Base-by-base conservation (phyloP, 2,797 vertebrate species). In the Falco cherrug region DNA sequence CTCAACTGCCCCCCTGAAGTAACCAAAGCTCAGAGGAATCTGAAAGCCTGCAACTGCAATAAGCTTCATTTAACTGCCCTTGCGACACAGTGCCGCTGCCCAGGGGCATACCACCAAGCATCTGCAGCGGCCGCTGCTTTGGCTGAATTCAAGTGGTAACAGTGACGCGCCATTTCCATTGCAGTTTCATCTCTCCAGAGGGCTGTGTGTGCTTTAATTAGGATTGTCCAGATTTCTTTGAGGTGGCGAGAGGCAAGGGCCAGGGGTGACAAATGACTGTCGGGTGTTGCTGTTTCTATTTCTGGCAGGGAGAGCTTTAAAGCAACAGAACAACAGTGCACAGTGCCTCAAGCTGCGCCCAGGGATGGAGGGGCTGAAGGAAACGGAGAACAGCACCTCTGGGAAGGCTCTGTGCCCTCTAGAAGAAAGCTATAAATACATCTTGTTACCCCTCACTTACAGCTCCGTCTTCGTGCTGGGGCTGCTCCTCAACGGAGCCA, bases 361-460 rank as follows among this genome's bases (percentile, higher is more conserved):
- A 25, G 75, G 15, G 5, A 50, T 6, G 15, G 22, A 19, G 8
- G 33, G 54, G 54, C 64, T 17, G 7, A 33, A 68, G 18, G 35
- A 63, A 64, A 47, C 29, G 3, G 41, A 67, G 60, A 43, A 37
- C 7, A 4, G 13, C 22, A 18, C 87, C 4, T 13, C 17, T 3
- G 26, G 57, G 28, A 61, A 14, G 18, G 50, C 19, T 17, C 5
- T 20, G 53, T 98, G 98, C 22, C 79, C 76, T 2, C n/a, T 98
- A 15, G 53, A 61, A 0, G 96, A 92, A 69, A 89, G 70, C 48
- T 98, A 97, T 67, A 97, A 98, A 54, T 82, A 71, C 56, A 50
- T 97, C 87, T 95, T 97, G 7, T 92, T 98, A 2, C 84, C 97
- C 1, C 22, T 98, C 54, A 94, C 95, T 70, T 98, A 98, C 83